Conservation (phyloP, 2,113 vertebrate genomes). For the Mugil cephalus region DNA sequence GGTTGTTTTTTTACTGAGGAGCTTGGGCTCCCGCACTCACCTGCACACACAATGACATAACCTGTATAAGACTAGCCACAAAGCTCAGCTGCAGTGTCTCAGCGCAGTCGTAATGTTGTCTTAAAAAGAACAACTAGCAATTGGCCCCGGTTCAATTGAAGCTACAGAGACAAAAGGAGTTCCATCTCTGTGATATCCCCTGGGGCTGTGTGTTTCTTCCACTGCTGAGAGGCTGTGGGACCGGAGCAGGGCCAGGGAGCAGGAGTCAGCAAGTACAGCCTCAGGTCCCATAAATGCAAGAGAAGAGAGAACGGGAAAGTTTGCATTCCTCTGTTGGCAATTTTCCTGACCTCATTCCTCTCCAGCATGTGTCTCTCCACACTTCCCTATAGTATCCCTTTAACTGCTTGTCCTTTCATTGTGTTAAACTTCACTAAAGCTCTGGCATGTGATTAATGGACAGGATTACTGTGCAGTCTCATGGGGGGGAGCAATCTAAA, state of each 20-base stretch:
- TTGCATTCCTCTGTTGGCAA: constrained; percentile 65
- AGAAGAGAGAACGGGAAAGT: constrained; percentile 49
- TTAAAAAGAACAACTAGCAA: constrained; percentile 14
- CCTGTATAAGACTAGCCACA: constrained; percentile 1
- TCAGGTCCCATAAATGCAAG: constrained; percentile 59
- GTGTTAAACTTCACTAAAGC: constrained; percentile 13
- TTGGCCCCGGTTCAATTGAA: constrained; percentile 29
- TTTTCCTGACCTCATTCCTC: constrained; percentile 14
- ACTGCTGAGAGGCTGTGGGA: constrained; percentile 23
- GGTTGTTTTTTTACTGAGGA: constrained; percentile 20
- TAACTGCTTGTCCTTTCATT: constrained; percentile 12
- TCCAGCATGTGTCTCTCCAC: not conserved
- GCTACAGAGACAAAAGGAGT: constrained; percentile 9
- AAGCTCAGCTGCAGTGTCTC: constrained; percentile 19
- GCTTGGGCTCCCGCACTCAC: too few species aligned
- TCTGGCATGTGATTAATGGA: constrained; percentile 50
- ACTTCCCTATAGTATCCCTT: not conserved
- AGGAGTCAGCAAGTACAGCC: constrained; percentile 59
- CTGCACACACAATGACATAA: constrained; percentile 1
- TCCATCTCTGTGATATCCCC: constrained; percentile 13
- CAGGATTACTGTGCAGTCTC: constrained; percentile 28
- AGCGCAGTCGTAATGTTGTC: constrained; percentile 12
- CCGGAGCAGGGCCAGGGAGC: constrained; percentile 9
- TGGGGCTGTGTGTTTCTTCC: constrained; percentile 31
- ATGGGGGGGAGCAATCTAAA: not conserved